phyloP scores from a whole-genome alignment of 2,888 invertebrate species.

The Limnephilus lunatus region DNA sequence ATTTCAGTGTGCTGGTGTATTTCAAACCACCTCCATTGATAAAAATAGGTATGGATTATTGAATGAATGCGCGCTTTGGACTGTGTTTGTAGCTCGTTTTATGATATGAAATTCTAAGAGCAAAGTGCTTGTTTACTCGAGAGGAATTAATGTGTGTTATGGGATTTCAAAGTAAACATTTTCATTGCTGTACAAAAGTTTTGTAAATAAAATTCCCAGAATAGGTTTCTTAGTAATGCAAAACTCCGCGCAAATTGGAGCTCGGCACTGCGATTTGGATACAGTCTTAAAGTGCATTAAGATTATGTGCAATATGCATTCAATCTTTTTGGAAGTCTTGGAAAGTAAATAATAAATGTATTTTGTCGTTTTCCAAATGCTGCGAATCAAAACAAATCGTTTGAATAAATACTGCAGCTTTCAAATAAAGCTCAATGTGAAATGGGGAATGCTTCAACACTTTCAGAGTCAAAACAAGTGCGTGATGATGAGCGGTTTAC shows the following conservation, averaged over 20 bases:
- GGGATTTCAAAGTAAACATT: neutral
- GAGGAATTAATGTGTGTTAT: neutral
- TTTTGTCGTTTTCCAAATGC: conserved; percentile 18
- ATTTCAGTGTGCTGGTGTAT: neutral
- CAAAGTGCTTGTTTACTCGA: neutral
- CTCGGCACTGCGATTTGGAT: neutral
- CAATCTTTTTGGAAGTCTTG: neutral
- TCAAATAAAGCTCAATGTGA: neutral
- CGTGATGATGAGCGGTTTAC: neutral
- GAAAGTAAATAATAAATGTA: conserved; percentile 27
- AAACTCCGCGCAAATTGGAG: neutral
- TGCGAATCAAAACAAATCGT: conserved; percentile 27
- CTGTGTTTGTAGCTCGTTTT: neutral
- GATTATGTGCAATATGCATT: neutral
- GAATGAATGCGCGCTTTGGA: neutral
- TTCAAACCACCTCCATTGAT: conserved; percentile 8
- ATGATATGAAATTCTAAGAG: neutral
- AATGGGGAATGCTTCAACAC: neutral
- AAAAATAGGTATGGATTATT: neutral
- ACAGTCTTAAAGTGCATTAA: neutral
- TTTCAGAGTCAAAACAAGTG: neutral
- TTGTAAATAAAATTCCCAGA: neutral
- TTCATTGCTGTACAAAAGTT: neutral
- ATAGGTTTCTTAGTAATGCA: neutral
- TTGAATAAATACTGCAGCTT: conserved; percentile 9